Conservation (phyloP, 2,797 vertebrate genomes). For the Lacerta bilineata region DNA sequence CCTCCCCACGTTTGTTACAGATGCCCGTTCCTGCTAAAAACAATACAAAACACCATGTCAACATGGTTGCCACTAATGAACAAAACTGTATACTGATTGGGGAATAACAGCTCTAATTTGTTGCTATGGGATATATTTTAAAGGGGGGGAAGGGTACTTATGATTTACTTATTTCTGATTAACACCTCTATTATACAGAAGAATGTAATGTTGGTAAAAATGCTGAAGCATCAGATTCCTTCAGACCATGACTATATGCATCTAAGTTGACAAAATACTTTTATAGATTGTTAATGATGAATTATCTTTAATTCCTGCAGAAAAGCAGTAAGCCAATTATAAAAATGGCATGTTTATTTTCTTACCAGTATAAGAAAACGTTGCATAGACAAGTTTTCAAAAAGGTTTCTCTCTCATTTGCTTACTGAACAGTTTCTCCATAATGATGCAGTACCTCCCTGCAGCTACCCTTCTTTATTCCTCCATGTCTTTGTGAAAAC, state of each 20-base stretch:
- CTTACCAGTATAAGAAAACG: not conserved
- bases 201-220: constrained; percentile 28
- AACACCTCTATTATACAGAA: constrained; percentile 34
- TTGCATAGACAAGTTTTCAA: constrained; percentile 14
- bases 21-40: not conserved
- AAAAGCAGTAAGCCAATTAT: constrained; percentile 20
- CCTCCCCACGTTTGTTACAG: not conserved
- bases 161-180: constrained; percentile 31
- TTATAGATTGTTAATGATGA: constrained; percentile 40
- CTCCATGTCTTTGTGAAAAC: not conserved
- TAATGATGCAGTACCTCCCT: not conserved
- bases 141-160: not conserved
- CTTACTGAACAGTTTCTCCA: constrained; percentile 7
- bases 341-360: constrained; percentile 7
- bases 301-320: not conserved
- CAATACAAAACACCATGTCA: not conserved
- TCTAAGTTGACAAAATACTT: not conserved
- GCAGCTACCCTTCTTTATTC: not conserved
- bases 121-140: constrained; percentile 25
- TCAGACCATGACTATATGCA: constrained; percentile 17
- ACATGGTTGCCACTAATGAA: constrained; percentile 16
- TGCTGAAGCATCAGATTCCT: constrained; percentile 50
- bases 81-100: constrained; percentile 13
- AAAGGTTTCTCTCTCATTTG: not conserved
- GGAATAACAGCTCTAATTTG: constrained; percentile 5